Conservation (phyloP, 2,888 invertebrate species). For the Cheilosia impressa region DNA sequence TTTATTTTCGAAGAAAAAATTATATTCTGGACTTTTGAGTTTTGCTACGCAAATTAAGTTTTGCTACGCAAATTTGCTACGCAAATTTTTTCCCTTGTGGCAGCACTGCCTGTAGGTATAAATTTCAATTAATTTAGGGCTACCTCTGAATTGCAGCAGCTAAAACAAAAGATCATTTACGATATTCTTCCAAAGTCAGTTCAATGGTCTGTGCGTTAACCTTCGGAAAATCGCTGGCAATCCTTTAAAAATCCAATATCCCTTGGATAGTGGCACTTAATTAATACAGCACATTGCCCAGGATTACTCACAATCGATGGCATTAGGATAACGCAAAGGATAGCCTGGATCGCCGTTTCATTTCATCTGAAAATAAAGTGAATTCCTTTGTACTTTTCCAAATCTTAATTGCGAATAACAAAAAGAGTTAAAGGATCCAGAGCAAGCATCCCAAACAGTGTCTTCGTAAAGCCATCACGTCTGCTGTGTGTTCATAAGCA, state of each 20-base stretch:
- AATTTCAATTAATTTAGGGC: no score
- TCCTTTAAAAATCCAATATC: slow-evolving; percentile 37
- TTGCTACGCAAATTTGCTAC: no score
- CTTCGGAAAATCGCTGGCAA: not conserved
- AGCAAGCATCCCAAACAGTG: slow-evolving; percentile 35
- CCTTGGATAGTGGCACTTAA: slow-evolving; percentile 49
- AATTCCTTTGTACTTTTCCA: slow-evolving; percentile 69
- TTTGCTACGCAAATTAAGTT: no score
- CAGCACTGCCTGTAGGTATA: no score
- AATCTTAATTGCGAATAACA: slow-evolving; percentile 70
- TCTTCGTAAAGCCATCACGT: slow-evolving; percentile 59
- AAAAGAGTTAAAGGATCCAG: slow-evolving; percentile 53
- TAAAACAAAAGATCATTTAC: no score
- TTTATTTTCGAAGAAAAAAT: no score
- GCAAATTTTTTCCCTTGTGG: no score
- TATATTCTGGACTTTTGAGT: no score
- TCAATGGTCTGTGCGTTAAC: no score
- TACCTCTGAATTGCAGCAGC: no score
- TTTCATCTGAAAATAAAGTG: slow-evolving; percentile 52
- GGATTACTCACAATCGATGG: slow-evolving; percentile 55
- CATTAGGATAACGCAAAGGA: slow-evolving; percentile 39
- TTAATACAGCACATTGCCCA: slow-evolving; percentile 34
- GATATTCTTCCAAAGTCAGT: no score
- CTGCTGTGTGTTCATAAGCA: slow-evolving; percentile 53
- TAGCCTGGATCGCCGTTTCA: slow-evolving; percentile 8